These are phyloP conservation scores for Spisula solida DNA, from an alignment of 2,888 invertebrate genomes.

Conservation along the genomic window DNA sequence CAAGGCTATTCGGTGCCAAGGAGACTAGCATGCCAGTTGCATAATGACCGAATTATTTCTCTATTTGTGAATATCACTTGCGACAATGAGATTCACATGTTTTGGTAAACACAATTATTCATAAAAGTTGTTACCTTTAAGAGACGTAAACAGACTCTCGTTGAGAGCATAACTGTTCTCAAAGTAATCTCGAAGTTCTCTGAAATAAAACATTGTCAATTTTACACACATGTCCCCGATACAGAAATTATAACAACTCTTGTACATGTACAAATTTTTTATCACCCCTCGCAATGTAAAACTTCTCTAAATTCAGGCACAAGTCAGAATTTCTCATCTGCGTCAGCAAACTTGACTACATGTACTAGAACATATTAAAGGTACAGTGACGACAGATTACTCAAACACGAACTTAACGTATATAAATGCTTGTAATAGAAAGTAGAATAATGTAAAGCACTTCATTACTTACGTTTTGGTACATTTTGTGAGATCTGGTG, in stretches of 20 bases:
- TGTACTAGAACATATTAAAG: no score
- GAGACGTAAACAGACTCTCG: constrained; percentile 83
- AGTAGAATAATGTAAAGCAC: not conserved
- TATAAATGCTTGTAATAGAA: no score
- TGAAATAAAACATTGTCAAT: constrained; percentile 67
- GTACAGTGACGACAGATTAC: no score
- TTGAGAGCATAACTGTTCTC: constrained; percentile 85
- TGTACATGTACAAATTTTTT: not conserved
- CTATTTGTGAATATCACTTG: no score
- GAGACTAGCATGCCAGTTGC: no score
- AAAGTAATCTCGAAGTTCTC: constrained; percentile 83
- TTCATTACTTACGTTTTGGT: constrained; percentile 80
- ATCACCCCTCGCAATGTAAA: not conserved
- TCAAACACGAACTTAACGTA: no score
- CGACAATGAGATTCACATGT: no score
- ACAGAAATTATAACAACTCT: not conserved
- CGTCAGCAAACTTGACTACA: not conserved
- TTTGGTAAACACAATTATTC: no score
- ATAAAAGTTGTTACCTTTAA: constrained; percentile 79
- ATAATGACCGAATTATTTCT: no score
- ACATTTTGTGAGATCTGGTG: constrained; percentile 82
- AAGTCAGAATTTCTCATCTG: not conserved
- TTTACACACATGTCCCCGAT: not conserved
- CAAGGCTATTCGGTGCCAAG: no score
- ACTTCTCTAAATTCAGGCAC: not conserved